phyloP scores from a whole-genome alignment of 1,140 invertebrate species.

The Plectus sambesii region DNA sequence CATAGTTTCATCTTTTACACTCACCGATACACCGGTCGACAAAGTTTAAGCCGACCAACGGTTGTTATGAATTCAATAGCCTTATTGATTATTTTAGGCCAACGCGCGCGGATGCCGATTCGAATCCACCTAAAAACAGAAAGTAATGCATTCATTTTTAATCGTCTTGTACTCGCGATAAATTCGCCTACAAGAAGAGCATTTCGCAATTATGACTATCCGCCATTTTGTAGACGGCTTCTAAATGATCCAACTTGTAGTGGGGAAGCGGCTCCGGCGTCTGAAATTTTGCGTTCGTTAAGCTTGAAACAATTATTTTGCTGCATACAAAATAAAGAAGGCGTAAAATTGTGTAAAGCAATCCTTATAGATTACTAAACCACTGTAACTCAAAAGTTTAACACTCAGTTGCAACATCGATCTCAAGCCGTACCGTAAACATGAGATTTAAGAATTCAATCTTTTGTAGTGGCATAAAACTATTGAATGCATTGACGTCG shows the following conservation, averaged over 20 bases:
- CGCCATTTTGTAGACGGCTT: conserved; percentile 59
- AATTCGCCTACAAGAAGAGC: no score
- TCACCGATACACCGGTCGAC: conserved; percentile 66
- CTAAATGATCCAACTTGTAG: conserved; percentile 50
- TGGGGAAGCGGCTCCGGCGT: conserved; percentile 15
- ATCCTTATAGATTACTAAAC: conserved; percentile 4
- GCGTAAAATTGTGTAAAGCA: no score
- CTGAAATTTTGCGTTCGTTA: no score
- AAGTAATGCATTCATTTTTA: no score
- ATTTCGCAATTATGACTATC: conserved; percentile 65
- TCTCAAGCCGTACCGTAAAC: no score
- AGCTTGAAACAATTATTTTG: no score
- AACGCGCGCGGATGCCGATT: conserved; percentile 61
- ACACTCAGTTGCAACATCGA: no score
- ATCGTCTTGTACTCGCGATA: no score
- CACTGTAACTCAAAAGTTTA: conserved; percentile 15
- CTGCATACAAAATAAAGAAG: no score
- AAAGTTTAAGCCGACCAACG: conserved; percentile 60
- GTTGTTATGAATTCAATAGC: no score
- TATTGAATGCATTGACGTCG: conserved; percentile 50
- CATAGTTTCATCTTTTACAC: conserved; percentile 7
- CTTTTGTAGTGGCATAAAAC: conserved; percentile 58
- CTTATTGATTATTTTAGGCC: conserved; percentile 58
- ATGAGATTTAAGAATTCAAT: conserved; percentile 62
- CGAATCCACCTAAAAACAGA: conserved; percentile 59